A percentile compares a stretch with the other conserved stretches of the same genome.
phyloP scores from a whole-genome alignment of 1,140 invertebrate species.

The Hesperophylax magnus region DNA sequence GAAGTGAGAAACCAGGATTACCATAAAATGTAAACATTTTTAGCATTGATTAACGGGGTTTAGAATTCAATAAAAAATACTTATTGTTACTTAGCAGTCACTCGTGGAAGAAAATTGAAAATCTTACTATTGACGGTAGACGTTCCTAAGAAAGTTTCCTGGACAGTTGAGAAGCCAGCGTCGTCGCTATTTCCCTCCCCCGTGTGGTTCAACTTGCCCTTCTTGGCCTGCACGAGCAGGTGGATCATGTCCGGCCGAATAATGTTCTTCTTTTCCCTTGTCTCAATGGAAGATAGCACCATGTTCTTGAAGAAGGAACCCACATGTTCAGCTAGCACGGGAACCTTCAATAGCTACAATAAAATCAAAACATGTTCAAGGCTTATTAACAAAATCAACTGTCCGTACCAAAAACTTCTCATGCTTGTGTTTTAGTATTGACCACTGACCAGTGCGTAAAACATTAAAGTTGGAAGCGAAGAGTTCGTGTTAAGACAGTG shows the following conservation, averaged over 20 bases:
- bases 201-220: slow-evolving; percentile 53
- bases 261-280: slow-evolving; percentile 29
- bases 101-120: not conserved
- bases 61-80: not conserved
- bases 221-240: slow-evolving; percentile 61
- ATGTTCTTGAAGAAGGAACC: slow-evolving; percentile 27
- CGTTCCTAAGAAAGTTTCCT: slow-evolving; percentile 46
- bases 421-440: not conserved
- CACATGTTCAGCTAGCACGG: not conserved
- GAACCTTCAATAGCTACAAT: not conserved
- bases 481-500: no score
- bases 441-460: no score
- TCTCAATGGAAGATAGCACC: slow-evolving; percentile 10
- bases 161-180: slow-evolving; percentile 56
- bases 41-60: not conserved
- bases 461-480: no score
- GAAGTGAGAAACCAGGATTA: no score
- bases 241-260: slow-evolving; percentile 62
- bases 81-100: not conserved
- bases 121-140: not conserved
- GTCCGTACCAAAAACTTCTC: no score
- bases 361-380: not conserved
- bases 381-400: no score
- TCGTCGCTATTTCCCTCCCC: slow-evolving; percentile 15
- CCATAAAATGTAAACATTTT: no score